Conservation (phyloP, 2,113 vertebrate species). For the Psephotus haematonotus region DNA sequence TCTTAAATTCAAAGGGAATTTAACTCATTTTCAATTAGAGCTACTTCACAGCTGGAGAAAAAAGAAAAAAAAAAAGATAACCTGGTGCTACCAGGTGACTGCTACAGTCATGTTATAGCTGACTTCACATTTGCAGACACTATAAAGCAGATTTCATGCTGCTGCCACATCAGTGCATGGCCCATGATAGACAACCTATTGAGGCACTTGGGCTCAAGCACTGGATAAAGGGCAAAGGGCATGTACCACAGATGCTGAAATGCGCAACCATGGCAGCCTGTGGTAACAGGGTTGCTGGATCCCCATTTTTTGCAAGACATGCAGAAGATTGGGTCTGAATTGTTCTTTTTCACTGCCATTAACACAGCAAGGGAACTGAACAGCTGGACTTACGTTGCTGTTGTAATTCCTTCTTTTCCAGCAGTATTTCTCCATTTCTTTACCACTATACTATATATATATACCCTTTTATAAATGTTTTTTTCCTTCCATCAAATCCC, state of each 20-base stretch:
- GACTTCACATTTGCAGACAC: not conserved
- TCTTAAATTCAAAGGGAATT: not conserved
- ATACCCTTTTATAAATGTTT: not conserved
- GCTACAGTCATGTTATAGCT: not conserved
- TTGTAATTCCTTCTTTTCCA: not conserved
- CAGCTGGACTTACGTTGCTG: not conserved
- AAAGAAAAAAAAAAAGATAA: not conserved
- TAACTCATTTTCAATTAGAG: not conserved
- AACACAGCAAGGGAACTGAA: not conserved
- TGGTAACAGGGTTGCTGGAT: not conserved
- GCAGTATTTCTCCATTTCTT: not conserved
- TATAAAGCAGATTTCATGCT: not conserved
- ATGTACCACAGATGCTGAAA: not conserved
- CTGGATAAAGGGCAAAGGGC: not conserved
- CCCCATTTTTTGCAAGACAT: not conserved
- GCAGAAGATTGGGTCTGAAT: not conserved
- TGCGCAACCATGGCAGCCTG: rapidly evolving
- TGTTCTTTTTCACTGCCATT: not conserved
- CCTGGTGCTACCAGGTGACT: not conserved
- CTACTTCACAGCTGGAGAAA: not conserved
- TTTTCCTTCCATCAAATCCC: not conserved
- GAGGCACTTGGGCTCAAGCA: rapidly evolving
- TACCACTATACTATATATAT: not conserved
- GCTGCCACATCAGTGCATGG: not conserved
- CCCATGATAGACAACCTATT: rapidly evolving